Evolutionary conservation across 2,113 vertebrate genomes (phyloP).

Genomic region (Athene noctua): DNA sequence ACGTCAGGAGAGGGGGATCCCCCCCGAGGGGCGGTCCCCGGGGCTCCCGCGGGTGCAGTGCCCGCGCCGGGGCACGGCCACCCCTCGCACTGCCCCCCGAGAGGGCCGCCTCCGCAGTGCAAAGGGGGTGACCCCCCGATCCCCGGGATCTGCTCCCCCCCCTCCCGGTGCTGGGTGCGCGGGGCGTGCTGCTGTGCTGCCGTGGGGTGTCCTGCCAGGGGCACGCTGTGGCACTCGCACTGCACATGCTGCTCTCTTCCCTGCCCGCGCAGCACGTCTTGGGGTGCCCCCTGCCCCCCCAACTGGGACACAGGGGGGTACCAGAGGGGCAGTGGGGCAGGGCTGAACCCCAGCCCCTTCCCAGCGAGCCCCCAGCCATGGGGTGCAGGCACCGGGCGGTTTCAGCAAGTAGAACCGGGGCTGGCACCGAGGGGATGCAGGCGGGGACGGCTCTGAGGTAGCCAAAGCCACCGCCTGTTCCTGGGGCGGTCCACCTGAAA

Average conservation of each 20-base stretch:
- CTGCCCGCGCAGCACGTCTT: too few relatives aligned
- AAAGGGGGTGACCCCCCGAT: rapidly evolving
- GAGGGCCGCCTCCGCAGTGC: not conserved
- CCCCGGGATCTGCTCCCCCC: not conserved
- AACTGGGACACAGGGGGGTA: too few relatives aligned
- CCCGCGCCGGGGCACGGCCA: rapidly evolving
- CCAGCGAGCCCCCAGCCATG: rapidly evolving
- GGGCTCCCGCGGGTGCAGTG: rapidly evolving
- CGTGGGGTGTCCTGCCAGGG: too few relatives aligned
- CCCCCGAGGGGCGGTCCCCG: too few relatives aligned
- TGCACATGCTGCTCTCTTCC: not conserved
- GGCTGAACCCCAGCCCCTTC: not conserved
- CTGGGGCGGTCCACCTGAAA: not conserved
- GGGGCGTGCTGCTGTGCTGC: not conserved
- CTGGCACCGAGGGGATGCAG: not conserved
- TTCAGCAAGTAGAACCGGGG: rapidly evolving
- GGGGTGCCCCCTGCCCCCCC: too few relatives aligned
- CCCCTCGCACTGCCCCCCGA: rapidly evolving
- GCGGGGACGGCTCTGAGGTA: not conserved
- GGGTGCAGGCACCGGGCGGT: rapidly evolving
- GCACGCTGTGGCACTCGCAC: rapidly evolving
- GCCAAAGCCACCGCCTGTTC: rapidly evolving
- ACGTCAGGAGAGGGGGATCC: too few relatives aligned
- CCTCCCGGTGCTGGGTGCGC: not conserved
- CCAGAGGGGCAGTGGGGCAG: not conserved